phyloP scores from a whole-genome alignment of 2,888 invertebrate species.

The Timema podura region DNA sequence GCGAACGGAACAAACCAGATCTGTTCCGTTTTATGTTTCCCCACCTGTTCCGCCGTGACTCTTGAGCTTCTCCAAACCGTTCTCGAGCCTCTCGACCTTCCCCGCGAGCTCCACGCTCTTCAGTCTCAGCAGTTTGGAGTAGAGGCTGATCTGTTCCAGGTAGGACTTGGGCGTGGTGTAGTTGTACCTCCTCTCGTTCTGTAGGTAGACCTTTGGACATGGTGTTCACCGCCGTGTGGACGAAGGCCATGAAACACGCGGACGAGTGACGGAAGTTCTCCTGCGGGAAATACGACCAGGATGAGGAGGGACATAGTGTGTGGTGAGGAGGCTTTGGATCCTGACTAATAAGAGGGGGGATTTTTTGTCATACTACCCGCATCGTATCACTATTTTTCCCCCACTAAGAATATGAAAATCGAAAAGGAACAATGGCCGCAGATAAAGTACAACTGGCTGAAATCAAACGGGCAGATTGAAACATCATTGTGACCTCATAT shows the following conservation, averaged over 20 bases:
- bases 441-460: no score
- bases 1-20: no score
- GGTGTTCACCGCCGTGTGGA: slow-evolving; percentile 88
- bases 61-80: slow-evolving; percentile 86
- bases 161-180: slow-evolving; percentile 98
- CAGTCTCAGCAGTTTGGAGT: slow-evolving; percentile 77
- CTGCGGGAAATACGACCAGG: slow-evolving; percentile 44
- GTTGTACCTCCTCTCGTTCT: slow-evolving; percentile 89
- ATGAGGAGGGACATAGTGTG: no score
- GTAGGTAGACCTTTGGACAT: slow-evolving; percentile 82
- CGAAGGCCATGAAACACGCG: slow-evolving; percentile 91
- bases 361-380: no score
- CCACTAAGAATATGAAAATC: no score
- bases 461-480: no score
- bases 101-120: slow-evolving; percentile 83
- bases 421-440: no score
- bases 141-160: slow-evolving; percentile 90
- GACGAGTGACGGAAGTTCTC: slow-evolving; percentile 73
- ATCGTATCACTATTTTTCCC: no score
- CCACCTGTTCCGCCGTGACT: slow-evolving; percentile 77
- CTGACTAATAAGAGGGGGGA: no score
- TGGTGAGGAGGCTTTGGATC: no score
- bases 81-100: slow-evolving; percentile 82
- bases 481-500: no score
- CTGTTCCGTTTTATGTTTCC: not conserved